Percentiles rank a stretch among this genome's conserved stretches.
Evolutionary conservation across 2,888 invertebrate genomes (phyloP).

Genomic region (Lordiphosa andalusiaca): DNA sequence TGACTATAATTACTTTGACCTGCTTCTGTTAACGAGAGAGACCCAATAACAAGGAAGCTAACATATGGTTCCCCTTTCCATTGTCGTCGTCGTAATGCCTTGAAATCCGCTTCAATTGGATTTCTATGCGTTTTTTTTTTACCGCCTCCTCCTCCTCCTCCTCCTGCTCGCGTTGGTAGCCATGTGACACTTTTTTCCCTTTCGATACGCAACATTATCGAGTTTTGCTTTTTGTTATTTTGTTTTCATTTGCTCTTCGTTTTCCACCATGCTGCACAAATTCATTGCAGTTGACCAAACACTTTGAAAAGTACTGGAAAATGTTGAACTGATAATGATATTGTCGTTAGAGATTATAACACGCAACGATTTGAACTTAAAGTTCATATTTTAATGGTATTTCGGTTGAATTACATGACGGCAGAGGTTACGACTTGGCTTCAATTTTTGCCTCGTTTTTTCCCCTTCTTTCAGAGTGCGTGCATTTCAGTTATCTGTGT

Average conservation of each 20-base stretch:
- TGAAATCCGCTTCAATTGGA: slow-evolving; percentile 74
- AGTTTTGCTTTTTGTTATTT: slow-evolving; percentile 22
- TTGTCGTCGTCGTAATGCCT: slow-evolving; percentile 42
- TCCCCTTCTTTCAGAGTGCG: slow-evolving; percentile 14
- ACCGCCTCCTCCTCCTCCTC: slow-evolving; percentile 4
- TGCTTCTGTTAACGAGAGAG: slow-evolving; percentile 49
- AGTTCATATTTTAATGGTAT: slow-evolving; percentile 74
- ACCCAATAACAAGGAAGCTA: slow-evolving; percentile 14
- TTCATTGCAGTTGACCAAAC: slow-evolving; percentile 50
- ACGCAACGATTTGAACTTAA: slow-evolving; percentile 71
- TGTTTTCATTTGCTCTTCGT: slow-evolving; percentile 15
- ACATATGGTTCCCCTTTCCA: slow-evolving; percentile 13
- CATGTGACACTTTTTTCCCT: slow-evolving; percentile 61
- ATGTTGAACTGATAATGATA: slow-evolving; percentile 50
- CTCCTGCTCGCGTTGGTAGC: slow-evolving; percentile 3
- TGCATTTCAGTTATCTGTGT: slow-evolving; percentile 21
- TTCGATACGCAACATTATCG: slow-evolving; percentile 62
- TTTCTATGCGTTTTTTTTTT: slow-evolving; percentile 45
- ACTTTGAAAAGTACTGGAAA: slow-evolving; percentile 8
- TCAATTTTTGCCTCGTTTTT: slow-evolving; percentile 21
- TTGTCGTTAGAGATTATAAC: slow-evolving; percentile 65
- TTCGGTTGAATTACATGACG: slow-evolving; percentile 68
- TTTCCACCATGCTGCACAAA: slow-evolving; percentile 1
- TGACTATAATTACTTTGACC: slow-evolving; percentile 73
- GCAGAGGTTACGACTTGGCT: slow-evolving; percentile 59